Percentiles rank a stretch among this genome's conserved stretches.
Conservation (phyloP, 1,140 invertebrate genomes). For the Lepidotrigona ventralis region DNA sequence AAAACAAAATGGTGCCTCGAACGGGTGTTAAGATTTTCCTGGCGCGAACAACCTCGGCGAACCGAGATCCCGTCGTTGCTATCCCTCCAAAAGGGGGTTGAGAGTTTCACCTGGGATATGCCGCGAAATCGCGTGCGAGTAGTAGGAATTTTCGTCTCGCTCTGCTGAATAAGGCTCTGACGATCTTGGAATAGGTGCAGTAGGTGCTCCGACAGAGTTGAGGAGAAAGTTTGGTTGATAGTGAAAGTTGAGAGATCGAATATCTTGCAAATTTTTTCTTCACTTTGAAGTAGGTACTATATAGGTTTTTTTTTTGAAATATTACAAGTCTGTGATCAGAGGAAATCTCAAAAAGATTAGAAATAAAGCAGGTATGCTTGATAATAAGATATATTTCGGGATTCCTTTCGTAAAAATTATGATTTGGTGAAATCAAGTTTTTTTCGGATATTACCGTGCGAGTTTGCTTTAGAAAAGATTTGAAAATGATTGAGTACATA, state of each 20-base stretch:
- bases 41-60: background rate
- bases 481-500: background rate
- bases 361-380: background rate
- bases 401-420: background rate
- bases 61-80: background rate
- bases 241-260: too few species aligned
- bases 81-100: background rate
- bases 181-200: background rate
- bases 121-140: background rate
- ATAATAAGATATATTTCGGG: background rate
- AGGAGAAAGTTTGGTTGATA: background rate
- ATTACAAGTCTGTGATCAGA: too few species aligned
- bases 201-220: background rate
- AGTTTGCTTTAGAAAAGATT: background rate
- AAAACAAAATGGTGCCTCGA: conserved; percentile 79
- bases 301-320: too few species aligned
- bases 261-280: too few species aligned
- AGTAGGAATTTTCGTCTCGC: background rate
- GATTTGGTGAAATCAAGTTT: background rate
- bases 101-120: background rate
- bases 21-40: conserved; percentile 58
- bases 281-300: too few species aligned
- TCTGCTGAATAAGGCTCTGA: too few species aligned
- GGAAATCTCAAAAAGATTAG: too few species aligned
- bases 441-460: background rate